Base-by-base conservation (phyloP, 2,113 vertebrate genomes). In the Oreochromis tanganicae region DNA sequence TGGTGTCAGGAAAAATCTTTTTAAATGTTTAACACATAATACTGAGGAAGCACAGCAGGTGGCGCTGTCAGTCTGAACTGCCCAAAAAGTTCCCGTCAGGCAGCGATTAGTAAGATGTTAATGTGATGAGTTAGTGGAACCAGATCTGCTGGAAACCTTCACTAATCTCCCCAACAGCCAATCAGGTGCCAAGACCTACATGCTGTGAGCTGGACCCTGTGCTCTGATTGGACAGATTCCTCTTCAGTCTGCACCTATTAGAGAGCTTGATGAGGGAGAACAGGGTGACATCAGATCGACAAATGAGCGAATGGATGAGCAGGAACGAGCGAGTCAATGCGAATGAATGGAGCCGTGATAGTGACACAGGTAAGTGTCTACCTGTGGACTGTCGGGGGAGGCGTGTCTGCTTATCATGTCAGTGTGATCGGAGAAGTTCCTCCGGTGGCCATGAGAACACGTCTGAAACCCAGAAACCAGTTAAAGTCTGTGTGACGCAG, bases 221-320 rank as follows among this genome's bases (percentile, higher is more conserved):
- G 91, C 92, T 95, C 36, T 86, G 92, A 90, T 90, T 85, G 83
- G 95, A 96, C 88, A 94, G 93, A 83, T 94, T 96, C 93, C 95
- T 95, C 92, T 82, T 92, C 85, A 90, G 93, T 57, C 14, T 89
- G 75, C 59, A 36, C 75, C 84, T 90, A 52, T 93, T 88, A 86
- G 90, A 82, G 43, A 88, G 59, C 95, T 96, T 92, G 12, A 89
- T 41, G 85, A 68, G 85, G 87, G 48, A 90, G 85, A 88, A 93
- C 38, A 91, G 68, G 81, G 63, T 81, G 78, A 68, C 27, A 34
- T 78, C 73, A 78, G 43, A 75, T 75, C 0, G 46, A 78, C 46
- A 78, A n/a, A 78, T 43, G 55, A 84, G 43, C 2, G 0, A 83
- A 54, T 41, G 36, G 52, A 56, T 52, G 29, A 73, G 2, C 3